Base-by-base conservation (phyloP, 2,888 invertebrate species). In the Merodon equestris region DNA sequence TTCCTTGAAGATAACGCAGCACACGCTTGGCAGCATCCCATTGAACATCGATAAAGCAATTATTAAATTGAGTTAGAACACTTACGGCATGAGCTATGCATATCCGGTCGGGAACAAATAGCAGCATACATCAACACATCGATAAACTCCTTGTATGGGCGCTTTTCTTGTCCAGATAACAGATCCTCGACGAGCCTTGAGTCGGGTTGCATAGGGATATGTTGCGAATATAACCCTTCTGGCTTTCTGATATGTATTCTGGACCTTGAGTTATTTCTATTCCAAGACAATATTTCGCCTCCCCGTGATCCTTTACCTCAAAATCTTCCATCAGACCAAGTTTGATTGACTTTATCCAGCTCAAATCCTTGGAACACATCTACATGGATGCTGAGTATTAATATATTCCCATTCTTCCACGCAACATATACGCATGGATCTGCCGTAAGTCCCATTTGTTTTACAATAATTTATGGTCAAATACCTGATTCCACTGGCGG, bases 21-120 rank as follows among this genome's bases (percentile, higher is more conserved):
- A 38, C 54, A 19, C 61, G 51, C 9, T 63, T 63, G 9, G 61
- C 61, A 44, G 53, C 45, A 42, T 18, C 45, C 47, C 64, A 44
- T 14, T 64, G 54, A 44, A 54, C 45, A 54, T 54, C 38, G 15
- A 42, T 56, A 12, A 13, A 48, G 38, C 47, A 56, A n/a, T 9
- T 19, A 10, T 48, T 40, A n/a, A 56, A 66, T 45, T 15, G 13
- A 3, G 15, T 9, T 15, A 45, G 45, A 15, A 45, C 45, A 45
- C 45, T 45, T 45, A 17, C 15, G 14, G 45, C 7, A 45, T 45
- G 45, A 14, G 14, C 14, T 38, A 17, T n/a, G 40, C 19, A 44
- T 15, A 34, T n/a, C n/a, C n/a, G n/a, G n/a, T n/a, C n/a, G n/a
- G n/a, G n/a, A n/a, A n/a, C n/a, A n/a, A n/a, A n/a, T n/a, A n/a